A percentile compares a stretch with the other conserved stretches of the same genome.
phyloP scores from a whole-genome alignment of 2,888 invertebrate species.

The Phania funesta region DNA sequence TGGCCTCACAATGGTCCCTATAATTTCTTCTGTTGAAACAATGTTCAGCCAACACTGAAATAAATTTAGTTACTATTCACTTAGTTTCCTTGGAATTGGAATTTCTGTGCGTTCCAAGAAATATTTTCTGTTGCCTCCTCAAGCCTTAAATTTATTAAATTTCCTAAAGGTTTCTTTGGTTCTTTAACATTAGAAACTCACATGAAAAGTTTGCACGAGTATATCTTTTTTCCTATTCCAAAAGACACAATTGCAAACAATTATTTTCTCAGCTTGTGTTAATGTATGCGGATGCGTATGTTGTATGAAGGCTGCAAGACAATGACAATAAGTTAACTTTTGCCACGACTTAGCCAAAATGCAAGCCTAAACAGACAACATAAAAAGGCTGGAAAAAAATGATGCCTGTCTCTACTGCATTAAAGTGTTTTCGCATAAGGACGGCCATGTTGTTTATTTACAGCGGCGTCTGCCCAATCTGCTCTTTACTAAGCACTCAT shows the following conservation, averaged over 20 bases:
- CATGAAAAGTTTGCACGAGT: not conserved
- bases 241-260: constrained; percentile 54
- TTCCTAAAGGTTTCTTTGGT: not conserved
- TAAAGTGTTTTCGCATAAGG: too few relatives aligned
- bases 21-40: too few relatives aligned
- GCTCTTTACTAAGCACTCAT: too few relatives aligned
- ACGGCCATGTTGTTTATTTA: too few relatives aligned
- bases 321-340: constrained; percentile 63
- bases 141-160: not conserved
- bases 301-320: constrained; percentile 37
- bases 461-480: too few relatives aligned
- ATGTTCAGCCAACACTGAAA: too few relatives aligned
- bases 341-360: constrained; percentile 55
- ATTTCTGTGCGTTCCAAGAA: too few relatives aligned
- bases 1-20: too few relatives aligned
- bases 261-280: constrained; percentile 6
- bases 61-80: too few relatives aligned
- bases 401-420: constrained; percentile 6
- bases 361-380: constrained; percentile 22
- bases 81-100: too few relatives aligned
- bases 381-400: constrained; percentile 9
- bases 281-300: constrained; percentile 17
- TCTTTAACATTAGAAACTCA: not conserved
- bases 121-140: too few relatives aligned
- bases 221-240: not conserved